Conservation (phyloP, 1,140 invertebrate species). For the Drosophila malerkotliana region DNA sequence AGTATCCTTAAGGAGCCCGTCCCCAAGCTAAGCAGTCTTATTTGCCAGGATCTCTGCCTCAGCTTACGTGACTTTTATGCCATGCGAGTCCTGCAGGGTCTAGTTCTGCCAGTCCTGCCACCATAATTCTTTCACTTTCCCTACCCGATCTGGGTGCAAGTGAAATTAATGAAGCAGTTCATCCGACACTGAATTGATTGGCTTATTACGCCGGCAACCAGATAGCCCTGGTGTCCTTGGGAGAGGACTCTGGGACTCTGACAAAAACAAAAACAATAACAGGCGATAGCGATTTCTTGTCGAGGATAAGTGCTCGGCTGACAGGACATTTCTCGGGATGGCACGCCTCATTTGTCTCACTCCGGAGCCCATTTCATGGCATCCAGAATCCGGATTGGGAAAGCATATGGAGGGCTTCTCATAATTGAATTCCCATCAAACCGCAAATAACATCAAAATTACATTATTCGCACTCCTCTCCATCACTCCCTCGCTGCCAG, state of each 20-base stretch:
- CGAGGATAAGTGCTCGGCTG: slow-evolving; percentile 37
- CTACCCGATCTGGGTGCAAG: slow-evolving; percentile 19
- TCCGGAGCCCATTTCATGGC: slow-evolving; percentile 14
- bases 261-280: neutral
- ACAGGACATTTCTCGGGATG: slow-evolving; percentile 49
- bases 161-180: slow-evolving; percentile 82
- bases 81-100: slow-evolving; percentile 38
- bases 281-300: neutral
- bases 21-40: slow-evolving; percentile 62
- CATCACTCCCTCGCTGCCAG: neutral
- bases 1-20: slow-evolving; percentile 53
- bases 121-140: slow-evolving; percentile 51
- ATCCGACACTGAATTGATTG: slow-evolving; percentile 82
- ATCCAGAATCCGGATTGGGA: neutral
- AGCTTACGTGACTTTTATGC: slow-evolving; percentile 74
- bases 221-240: slow-evolving; percentile 25
- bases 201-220: slow-evolving; percentile 73
- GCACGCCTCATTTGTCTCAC: slow-evolving; percentile 38
- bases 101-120: slow-evolving; percentile 1
- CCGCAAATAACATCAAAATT: slow-evolving; percentile 70
- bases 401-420: slow-evolving; percentile 40
- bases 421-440: slow-evolving; percentile 59
- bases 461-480: slow-evolving; percentile 51
- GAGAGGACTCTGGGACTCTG: neutral
- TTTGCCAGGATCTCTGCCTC: slow-evolving; percentile 19